Evolutionary conservation across 1,140 invertebrate species (phyloP), one percentile per base, ranked within the genome.

Genomic region (Danaus melanippus): DNA sequence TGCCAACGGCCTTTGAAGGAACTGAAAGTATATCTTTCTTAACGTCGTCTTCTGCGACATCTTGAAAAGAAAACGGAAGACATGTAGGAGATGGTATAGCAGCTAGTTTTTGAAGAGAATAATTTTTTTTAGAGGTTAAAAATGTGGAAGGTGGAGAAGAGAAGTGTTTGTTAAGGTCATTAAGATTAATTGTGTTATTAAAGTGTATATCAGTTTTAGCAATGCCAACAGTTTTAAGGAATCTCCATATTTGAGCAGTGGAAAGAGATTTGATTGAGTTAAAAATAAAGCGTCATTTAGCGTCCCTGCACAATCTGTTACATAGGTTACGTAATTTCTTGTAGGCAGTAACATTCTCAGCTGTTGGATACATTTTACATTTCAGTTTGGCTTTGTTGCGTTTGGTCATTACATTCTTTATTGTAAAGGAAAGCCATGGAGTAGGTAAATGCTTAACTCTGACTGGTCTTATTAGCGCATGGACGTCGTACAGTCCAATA

Each of bases 1-100:
- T 17, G 32, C 54, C 54, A 49, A 56, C 17, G 9, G 47, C 54
- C 9, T 56, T 56, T 39, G 54, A 48, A 12, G 54, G 17, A n/a
- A 50, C 49, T 10, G 54, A 56, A 11, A 43, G 9, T 10, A 56
- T 56, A 40, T 32, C 42, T 12, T 39, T 45, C 10, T 56, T 50
- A 44, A 50, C 54, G 2, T 45, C 40, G 2, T 12, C 3, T 7
- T 47, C 45, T 39, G 44, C 32, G 12, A 55, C 32, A 10, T n/a
- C 10, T 32, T 11, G 9, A 11, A 55, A 48, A 43, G 53, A 21
- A 43, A 43, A 48, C 3, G 39, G 46, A 42, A 47, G 8, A 47
- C 46, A 47, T 17, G 12, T 17, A 47, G 46, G 46, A 47, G 46
- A 6, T 17, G 46, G 46, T 15, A 47, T 47, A 47, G 46, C 12